Evolutionary conservation across 2,888 invertebrate genomes (phyloP).

Genomic region (Lithophane leautieri): DNA sequence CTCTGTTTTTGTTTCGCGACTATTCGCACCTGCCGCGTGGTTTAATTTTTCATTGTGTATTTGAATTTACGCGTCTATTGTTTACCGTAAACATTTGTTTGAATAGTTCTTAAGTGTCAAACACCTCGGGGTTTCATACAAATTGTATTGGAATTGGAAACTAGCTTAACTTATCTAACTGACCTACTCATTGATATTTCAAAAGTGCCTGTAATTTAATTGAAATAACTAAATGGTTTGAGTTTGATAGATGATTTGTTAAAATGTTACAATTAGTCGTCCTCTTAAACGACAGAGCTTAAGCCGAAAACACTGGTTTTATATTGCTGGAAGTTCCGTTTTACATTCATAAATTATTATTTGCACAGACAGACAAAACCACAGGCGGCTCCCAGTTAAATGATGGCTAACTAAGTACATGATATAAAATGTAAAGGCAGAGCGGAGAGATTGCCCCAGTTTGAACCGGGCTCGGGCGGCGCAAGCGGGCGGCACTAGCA

Average conservation of each 20-base stretch:
- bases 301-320: constrained; percentile 9
- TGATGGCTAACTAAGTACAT: constrained; percentile 57
- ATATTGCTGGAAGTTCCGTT: constrained; percentile 10
- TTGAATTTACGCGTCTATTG: constrained; percentile 53
- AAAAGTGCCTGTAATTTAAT: background rate
- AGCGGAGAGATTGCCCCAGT: constrained; percentile 72
- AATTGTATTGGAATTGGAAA: background rate
- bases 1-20: constrained; percentile 70
- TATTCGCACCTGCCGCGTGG: constrained; percentile 71
- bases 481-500: constrained; percentile 69
- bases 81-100: constrained; percentile 46
- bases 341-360: constrained; percentile 35
- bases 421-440: constrained; percentile 62
- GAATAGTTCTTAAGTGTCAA: constrained; percentile 42
- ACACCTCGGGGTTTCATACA: background rate
- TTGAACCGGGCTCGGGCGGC: constrained; percentile 65
- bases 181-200: background rate
- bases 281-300: background rate
- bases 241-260: background rate
- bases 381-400: constrained; percentile 45
- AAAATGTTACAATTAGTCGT: constrained; percentile 13
- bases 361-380: constrained; percentile 40
- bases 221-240: background rate
- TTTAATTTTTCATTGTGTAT: constrained; percentile 69
- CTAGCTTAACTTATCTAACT: background rate